Conservation (phyloP, 2,888 invertebrate genomes). For the Anarsia innoxiella region DNA sequence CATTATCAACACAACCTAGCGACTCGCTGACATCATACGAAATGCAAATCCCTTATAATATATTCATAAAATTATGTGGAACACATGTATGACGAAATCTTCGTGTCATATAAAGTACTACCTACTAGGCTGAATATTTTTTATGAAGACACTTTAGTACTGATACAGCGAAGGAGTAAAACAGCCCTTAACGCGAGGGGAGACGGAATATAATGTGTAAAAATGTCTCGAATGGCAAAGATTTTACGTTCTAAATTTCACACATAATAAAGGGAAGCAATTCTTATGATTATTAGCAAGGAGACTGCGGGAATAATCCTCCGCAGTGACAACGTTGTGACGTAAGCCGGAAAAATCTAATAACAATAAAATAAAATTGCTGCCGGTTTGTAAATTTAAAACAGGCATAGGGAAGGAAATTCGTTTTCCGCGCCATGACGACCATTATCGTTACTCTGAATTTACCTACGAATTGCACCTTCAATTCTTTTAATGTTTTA, state of each 20-base stretch:
- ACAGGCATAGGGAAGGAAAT: constrained; percentile 62
- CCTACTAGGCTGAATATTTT: constrained; percentile 43
- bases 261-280: constrained; percentile 73
- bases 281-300: constrained; percentile 73
- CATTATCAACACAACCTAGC: constrained; percentile 26
- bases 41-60: constrained; percentile 55
- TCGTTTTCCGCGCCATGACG: constrained; percentile 65
- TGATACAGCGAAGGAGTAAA: constrained; percentile 34
- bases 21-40: constrained; percentile 28
- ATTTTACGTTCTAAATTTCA: constrained; percentile 69
- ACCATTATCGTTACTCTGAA: constrained; percentile 70
- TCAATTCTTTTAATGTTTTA: constrained; percentile 45
- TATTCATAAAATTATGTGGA: constrained; percentile 61
- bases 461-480: constrained; percentile 52
- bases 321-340: constrained; percentile 65
- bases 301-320: constrained; percentile 72
- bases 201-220: constrained; percentile 30
- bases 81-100: constrained; percentile 56
- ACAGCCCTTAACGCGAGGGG: constrained; percentile 32
- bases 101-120: constrained; percentile 46
- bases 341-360: constrained; percentile 75
- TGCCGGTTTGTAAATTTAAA: constrained; percentile 71
- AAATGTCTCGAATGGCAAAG: constrained; percentile 31
- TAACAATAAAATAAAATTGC: constrained; percentile 76
- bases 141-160: constrained; percentile 36